Evolutionary conservation across 2,888 invertebrate species (phyloP).

Genomic region (Anarsia innoxiella): DNA sequence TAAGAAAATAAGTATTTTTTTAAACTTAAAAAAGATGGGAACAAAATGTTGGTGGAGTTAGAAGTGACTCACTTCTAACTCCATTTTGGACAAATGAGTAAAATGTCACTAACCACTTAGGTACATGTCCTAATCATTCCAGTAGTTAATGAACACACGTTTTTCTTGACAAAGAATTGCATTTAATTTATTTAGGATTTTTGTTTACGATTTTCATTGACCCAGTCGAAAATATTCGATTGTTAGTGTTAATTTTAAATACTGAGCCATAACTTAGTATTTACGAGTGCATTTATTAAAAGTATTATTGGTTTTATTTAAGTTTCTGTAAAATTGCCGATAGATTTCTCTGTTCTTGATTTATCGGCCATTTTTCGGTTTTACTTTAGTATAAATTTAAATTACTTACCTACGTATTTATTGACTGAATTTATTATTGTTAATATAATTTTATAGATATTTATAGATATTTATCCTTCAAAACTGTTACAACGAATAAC

Average conservation of each 20-base stretch:
- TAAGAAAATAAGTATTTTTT: no score
- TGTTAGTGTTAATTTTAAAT: no score
- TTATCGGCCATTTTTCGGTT: constrained; percentile 58
- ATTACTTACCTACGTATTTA: constrained; percentile 13
- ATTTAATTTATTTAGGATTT: constrained; percentile 3
- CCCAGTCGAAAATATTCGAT: no score
- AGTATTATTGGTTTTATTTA: constrained; percentile 7
- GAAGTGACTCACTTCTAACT: no score
- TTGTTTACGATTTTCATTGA: constrained; percentile 1
- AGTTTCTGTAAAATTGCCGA: constrained; percentile 53
- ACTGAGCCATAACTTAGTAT: constrained; percentile 10
- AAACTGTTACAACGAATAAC: constrained; percentile 9
- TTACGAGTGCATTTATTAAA: constrained; percentile 13
- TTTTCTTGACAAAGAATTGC: constrained; percentile 1
- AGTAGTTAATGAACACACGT: no score
- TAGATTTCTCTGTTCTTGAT: constrained; percentile 31
- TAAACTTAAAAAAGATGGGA: no score
- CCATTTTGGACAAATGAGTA: no score
- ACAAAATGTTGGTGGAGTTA: no score
- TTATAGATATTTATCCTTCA: no score
- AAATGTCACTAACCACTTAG: no score
- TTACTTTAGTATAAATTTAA: no score
- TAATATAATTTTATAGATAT: constrained; percentile 50
- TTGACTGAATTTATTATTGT: constrained; percentile 59
- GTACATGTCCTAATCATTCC: no score